phyloP scores from a whole-genome alignment of 30 jellyfish, hydroid and myxozoan species.

The Euphysa ruthae region DNA sequence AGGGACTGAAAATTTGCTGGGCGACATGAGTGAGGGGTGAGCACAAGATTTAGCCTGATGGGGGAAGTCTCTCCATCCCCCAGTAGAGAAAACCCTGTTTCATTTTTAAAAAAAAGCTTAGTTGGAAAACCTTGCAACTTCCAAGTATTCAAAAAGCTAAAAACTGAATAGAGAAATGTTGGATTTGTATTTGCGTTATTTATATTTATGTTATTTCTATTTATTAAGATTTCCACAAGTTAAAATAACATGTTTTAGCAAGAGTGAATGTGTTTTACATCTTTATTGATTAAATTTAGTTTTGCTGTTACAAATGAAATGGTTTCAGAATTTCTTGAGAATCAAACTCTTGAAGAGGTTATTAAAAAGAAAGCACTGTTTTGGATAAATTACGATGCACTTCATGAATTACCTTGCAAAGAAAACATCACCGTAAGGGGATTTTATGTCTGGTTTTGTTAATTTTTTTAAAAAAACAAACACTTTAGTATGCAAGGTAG shows the following conservation, averaged over 20 bases:
- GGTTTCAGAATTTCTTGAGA: slow-evolving; percentile 79
- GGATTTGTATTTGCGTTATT: too few relatives aligned
- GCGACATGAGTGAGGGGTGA: too few relatives aligned
- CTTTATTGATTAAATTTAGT: slow-evolving; percentile 15
- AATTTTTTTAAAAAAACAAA: too few relatives aligned
- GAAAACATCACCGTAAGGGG: slow-evolving; percentile 47
- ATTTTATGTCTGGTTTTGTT: background rate
- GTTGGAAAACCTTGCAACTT: too few relatives aligned
- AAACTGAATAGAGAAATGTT: too few relatives aligned
- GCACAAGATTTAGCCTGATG: too few relatives aligned
- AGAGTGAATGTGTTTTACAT: background rate
- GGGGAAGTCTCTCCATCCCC: too few relatives aligned
- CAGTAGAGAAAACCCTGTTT: too few relatives aligned
- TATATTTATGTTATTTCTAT: background rate
- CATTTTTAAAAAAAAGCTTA: too few relatives aligned
- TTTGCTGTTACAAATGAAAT: slow-evolving; percentile 68
- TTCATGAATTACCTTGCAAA: slow-evolving; percentile 47
- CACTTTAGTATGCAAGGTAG: too few relatives aligned
- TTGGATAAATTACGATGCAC: slow-evolving; percentile 37
- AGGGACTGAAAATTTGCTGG: too few relatives aligned
- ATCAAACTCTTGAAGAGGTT: slow-evolving; percentile 59
- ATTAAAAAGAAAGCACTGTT: slow-evolving; percentile 36
- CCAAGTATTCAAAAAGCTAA: too few relatives aligned
- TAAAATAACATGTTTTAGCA: background rate
- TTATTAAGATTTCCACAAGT: background rate